Conservation (phyloP, 2,113 vertebrate species). For the Cervus canadensis region DNA sequence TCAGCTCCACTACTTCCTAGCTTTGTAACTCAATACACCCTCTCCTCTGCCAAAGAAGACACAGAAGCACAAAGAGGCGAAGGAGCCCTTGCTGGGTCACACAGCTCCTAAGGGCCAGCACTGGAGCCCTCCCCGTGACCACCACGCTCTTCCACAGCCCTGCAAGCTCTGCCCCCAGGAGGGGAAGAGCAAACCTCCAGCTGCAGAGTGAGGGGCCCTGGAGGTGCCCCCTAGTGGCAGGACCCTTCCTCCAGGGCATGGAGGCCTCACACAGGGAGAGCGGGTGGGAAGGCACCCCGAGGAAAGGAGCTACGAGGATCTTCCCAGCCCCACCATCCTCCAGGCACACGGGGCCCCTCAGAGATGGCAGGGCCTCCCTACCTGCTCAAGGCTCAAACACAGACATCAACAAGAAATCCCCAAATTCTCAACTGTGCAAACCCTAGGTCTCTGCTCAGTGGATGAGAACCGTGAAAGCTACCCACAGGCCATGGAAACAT, state of each 20-base stretch:
- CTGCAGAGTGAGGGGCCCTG: fast-evolving
- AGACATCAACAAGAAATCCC: background rate
- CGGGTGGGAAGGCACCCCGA: fast-evolving
- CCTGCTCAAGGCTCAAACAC: background rate
- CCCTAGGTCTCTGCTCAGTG: background rate
- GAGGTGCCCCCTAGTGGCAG: fast-evolving
- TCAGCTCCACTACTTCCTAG: background rate
- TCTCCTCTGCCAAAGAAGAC: background rate
- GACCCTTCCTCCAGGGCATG: no score
- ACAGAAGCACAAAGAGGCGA: background rate
- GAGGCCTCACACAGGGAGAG: background rate
- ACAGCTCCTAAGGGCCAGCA: background rate
- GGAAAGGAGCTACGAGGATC: background rate
- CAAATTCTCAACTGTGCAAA: background rate
- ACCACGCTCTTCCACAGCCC: background rate
- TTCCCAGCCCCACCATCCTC: background rate
- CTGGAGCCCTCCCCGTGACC: no score
- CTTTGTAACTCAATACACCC: background rate
- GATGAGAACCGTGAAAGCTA: background rate
- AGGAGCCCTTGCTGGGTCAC: background rate
- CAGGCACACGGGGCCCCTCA: background rate
- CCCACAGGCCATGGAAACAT: background rate
- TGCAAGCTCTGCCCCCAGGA: fast-evolving
- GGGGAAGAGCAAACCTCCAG: fast-evolving
- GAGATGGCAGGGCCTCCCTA: fast-evolving